phyloP scores from a whole-genome alignment of 1,140 invertebrate genomes.

The Polypedilum vanderplanki region DNA sequence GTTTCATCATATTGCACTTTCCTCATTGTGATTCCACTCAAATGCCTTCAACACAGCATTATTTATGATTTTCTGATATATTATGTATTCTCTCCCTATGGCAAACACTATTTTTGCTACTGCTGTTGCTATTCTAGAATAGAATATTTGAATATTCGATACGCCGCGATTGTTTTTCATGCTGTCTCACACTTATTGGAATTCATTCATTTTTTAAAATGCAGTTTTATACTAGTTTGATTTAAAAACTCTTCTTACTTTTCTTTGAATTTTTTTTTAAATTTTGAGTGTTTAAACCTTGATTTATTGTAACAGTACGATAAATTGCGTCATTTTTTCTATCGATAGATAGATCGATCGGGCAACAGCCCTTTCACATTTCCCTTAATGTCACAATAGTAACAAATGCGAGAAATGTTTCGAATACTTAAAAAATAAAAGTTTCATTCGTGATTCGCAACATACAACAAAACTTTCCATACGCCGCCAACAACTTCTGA shows the following conservation, averaged over 20 bases:
- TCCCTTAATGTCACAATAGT: neutral
- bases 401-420: conserved; percentile 1
- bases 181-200: too few species aligned
- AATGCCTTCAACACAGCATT: neutral
- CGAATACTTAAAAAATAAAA: neutral
- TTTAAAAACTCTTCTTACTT: too few species aligned
- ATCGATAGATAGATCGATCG: neutral
- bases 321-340: neutral
- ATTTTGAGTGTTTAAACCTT: too few species aligned
- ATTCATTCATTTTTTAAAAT: too few species aligned
- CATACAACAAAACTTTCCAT: neutral
- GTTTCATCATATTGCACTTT: neutral
- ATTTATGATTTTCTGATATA: neutral
- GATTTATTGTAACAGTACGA: neutral
- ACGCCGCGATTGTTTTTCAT: too few species aligned
- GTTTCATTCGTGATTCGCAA: too few species aligned
- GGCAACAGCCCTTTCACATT: neutral
- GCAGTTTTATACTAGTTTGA: too few species aligned
- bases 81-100: neutral
- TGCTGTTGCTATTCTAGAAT: too few species aligned
- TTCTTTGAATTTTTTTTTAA: too few species aligned
- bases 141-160: too few species aligned
- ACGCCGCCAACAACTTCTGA: neutral
- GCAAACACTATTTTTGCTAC: neutral
- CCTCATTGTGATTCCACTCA: neutral